Conservation (phyloP, 2,797 vertebrate species). For the Channallabes apus region DNA sequence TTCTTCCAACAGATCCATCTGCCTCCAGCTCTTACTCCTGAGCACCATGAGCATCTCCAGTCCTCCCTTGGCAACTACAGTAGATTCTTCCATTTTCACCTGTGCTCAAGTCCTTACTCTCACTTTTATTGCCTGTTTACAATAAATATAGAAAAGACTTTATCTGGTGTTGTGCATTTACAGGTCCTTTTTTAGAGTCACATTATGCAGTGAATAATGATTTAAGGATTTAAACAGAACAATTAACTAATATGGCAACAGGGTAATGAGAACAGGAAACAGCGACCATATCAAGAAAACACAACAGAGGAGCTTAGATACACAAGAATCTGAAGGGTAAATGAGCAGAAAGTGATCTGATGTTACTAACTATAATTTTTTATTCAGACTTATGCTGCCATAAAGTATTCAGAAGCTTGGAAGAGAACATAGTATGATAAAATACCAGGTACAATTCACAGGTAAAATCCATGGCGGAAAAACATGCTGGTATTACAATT, state of each 20-base stretch:
- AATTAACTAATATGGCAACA: not conserved
- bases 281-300: not conserved
- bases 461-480: not conserved
- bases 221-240: not conserved
- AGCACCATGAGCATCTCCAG: too few species aligned
- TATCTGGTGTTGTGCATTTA: too few species aligned
- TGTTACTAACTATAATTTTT: not conserved
- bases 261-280: not conserved
- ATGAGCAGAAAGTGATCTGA: not conserved
- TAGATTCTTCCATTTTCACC: too few species aligned
- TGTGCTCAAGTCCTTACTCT: too few species aligned
- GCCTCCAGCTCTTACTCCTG: too few species aligned
- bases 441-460: not conserved
- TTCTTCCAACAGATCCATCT: too few species aligned
- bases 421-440: not conserved
- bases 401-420: not conserved
- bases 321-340: not conserved
- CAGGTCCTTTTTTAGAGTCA: too few species aligned
- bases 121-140: too few species aligned
- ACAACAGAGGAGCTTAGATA: not conserved
- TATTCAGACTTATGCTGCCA: not conserved
- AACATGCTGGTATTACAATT: not conserved
- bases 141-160: too few species aligned
- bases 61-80: too few species aligned
- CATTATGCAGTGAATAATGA: too few species aligned